Conservation (phyloP, 2,888 invertebrate genomes). For the Ptilodon capucinus region DNA sequence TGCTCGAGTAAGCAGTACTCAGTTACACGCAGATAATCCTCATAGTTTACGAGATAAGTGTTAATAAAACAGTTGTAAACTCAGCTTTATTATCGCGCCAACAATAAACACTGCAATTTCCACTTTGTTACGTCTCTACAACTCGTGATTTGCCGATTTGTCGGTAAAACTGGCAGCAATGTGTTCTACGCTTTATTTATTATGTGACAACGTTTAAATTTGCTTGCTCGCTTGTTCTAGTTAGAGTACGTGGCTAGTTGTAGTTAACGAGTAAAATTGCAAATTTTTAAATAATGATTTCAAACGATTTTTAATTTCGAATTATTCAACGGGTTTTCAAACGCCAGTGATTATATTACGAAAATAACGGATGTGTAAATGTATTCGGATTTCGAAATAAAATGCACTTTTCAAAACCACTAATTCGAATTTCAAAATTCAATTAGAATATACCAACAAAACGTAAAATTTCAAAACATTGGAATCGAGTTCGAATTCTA, state of each 20-base stretch:
- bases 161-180: slow-evolving; percentile 5
- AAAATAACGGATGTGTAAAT: background rate
- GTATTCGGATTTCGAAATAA: background rate
- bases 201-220: slow-evolving; percentile 1
- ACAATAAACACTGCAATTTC: slow-evolving; percentile 52
- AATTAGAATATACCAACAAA: background rate
- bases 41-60: slow-evolving; percentile 44
- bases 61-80: slow-evolving; percentile 55
- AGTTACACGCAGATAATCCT: slow-evolving; percentile 30
- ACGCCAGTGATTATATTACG: too few species aligned
- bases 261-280: background rate
- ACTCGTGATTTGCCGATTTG: slow-evolving; percentile 38
- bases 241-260: background rate
- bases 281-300: background rate
- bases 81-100: slow-evolving; percentile 45
- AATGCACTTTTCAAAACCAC: background rate
- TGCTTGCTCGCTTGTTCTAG: background rate
- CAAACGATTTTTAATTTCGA: background rate
- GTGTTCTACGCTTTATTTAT: slow-evolving; percentile 12
- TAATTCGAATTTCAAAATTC: background rate
- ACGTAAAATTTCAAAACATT: background rate
- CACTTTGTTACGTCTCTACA: slow-evolving; percentile 44
- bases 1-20: slow-evolving; percentile 21
- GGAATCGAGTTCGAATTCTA: background rate
- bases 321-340: too few species aligned